Base-by-base conservation (phyloP, 2,113 vertebrate species). In the Amia ocellicauda region DNA sequence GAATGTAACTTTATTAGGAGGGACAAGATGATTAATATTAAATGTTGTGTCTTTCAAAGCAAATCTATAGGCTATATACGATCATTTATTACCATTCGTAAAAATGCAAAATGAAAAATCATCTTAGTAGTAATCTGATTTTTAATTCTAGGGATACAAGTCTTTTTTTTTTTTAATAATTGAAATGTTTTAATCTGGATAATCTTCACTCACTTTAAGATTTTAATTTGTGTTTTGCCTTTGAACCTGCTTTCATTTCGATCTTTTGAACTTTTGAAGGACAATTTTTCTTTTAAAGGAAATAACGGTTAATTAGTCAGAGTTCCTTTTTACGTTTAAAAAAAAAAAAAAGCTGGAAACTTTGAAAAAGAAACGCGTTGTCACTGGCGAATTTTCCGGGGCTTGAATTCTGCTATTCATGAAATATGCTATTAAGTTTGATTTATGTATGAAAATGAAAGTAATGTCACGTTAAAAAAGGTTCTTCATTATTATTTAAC, bases 211-310 rank as follows among this genome's bases (percentile, higher is more conserved):
- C 69, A 78, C 75, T 73, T 78, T 68, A 63, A 71, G 74, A 73
- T 68, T 84, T 74, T 75, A 60, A 75, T 66, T 68, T 49, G 10
- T 58, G 55, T 63, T n/a, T 70, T 71, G 66, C 73, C 76, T 86
- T 84, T 87, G 80, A 85, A 83, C 71, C 63, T 66, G 13, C 67
- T 80, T 85, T 85, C 69, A 88, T 78, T 78, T 68, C 50, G 57
- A 69, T 68, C 77, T 79, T 84, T 84, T 85, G 78, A 88, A 83
- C 83, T 82, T 62, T 76, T 85, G 73, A 82, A 85, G 77, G 83
- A 78, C 61, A n/a, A n/a, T n/a, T n/a, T n/a, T 63, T 74, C 69
- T 80, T 36, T 85, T 69, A 81, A 83, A 84, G 69, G 66, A 68
- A 64, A 67, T 72, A 57, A 71, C 69, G 71, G 81, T 82, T 84